phyloP scores from a whole-genome alignment of 2,113 vertebrate genomes.

The Elaphurus davidianus region DNA sequence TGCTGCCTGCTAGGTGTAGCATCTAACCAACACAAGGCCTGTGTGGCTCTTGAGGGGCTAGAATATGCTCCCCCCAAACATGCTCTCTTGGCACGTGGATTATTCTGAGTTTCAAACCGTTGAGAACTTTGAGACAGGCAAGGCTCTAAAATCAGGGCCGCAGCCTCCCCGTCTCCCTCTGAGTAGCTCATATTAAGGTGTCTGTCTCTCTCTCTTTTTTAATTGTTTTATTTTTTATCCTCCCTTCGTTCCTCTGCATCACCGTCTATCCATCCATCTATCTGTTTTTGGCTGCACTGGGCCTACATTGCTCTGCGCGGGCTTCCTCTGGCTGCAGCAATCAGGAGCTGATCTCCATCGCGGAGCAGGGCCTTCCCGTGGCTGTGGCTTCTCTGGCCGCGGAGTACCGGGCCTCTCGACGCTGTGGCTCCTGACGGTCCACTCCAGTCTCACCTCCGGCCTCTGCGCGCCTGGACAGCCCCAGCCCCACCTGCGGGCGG shows the following conservation, averaged over 20 bases:
- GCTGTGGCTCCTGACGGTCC: background rate
- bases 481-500: fast-evolving
- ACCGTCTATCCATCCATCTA: background rate
- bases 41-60: background rate
- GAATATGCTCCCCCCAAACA: background rate
- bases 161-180: background rate
- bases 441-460: background rate
- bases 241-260: background rate
- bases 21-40: background rate
- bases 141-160: background rate
- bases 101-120: background rate
- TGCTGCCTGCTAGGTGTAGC: too few relatives aligned
- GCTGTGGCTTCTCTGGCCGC: background rate
- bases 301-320: fast-evolving
- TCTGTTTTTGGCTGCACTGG: background rate
- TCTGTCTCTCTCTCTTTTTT: background rate
- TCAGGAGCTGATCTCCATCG: fast-evolving
- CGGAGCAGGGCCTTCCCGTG: fast-evolving
- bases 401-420: background rate
- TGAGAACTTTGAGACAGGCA: background rate
- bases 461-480: background rate
- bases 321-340: fast-evolving
- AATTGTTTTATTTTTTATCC: fast-evolving
- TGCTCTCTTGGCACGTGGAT: background rate
- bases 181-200: background rate